A percentile compares a stretch with the other conserved stretches of the same genome.
Evolutionary conservation across 2,797 vertebrate species (phyloP).

Genomic region (Meda fulgida): DNA sequence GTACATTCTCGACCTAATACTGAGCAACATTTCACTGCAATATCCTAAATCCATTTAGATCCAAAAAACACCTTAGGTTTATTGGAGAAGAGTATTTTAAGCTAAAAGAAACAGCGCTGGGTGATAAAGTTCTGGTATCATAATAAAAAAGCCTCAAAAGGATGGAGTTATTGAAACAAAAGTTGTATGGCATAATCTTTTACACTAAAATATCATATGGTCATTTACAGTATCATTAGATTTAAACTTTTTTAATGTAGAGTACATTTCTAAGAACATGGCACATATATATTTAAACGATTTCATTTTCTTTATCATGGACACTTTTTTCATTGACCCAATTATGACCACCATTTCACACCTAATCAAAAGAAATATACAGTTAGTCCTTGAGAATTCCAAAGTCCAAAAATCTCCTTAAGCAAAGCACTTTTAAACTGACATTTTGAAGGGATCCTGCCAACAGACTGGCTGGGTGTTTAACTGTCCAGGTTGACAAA

Average conservation of each 20-base stretch:
- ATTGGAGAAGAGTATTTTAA: background rate
- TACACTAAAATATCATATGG: background rate
- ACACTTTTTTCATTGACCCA: background rate
- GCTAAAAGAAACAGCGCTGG: background rate
- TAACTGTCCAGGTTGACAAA: constrained; percentile 68
- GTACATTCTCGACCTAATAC: background rate
- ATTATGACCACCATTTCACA: background rate
- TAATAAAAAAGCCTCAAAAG: background rate
- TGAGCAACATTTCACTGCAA: background rate
- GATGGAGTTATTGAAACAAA: background rate
- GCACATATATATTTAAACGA: background rate
- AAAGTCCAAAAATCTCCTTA: background rate
- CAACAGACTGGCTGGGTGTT: constrained; percentile 41
- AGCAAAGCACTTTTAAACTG: constrained; percentile 17
- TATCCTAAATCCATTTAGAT: constrained; percentile 4
- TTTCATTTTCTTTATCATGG: background rate
- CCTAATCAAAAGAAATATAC: background rate
- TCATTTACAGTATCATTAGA: background rate
- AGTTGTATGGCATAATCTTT: background rate
- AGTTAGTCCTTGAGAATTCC: background rate
- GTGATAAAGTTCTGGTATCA: background rate
- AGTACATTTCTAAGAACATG: background rate
- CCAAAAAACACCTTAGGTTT: background rate
- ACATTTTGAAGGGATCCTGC: constrained; percentile 16
- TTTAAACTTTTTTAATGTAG: background rate